These are phyloP conservation scores for Cistogaster globosa DNA, from an alignment of 2,888 invertebrate genomes.

Conservation along the genomic window DNA sequence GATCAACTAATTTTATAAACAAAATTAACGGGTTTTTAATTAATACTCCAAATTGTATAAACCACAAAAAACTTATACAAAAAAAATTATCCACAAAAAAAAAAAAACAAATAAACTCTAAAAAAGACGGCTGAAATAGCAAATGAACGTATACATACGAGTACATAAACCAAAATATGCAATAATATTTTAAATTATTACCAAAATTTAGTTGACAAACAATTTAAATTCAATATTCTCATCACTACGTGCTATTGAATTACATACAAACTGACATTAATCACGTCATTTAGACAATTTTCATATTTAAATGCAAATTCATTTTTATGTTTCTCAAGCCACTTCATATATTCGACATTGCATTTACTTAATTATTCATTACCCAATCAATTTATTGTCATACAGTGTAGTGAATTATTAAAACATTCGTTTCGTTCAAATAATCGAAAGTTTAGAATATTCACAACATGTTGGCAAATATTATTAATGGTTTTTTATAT, in stretches of 20 bases:
- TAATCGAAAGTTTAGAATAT: background rate
- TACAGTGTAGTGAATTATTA: constrained; percentile 1
- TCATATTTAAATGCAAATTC: constrained; percentile 14
- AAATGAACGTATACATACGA: background rate
- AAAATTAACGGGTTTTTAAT: constrained; percentile 54
- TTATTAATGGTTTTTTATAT: background rate
- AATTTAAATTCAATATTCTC: constrained; percentile 49
- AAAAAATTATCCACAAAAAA: constrained; percentile 19
- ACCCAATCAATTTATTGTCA: constrained; percentile 56
- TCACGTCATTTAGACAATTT: constrained; percentile 59
- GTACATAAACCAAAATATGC: no score
- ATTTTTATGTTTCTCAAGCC: constrained; percentile 14
- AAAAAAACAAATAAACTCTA: no score
- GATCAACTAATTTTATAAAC: constrained; percentile 49
- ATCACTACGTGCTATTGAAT: constrained; percentile 7
- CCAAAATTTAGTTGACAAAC: constrained; percentile 16
- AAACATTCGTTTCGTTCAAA: constrained; percentile 1
- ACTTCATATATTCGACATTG: constrained; percentile 22
- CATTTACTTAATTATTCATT: constrained; percentile 54
- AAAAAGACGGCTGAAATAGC: background rate
- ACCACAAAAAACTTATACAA: no score
- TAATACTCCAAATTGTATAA: constrained; percentile 33
- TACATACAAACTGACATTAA: constrained; percentile 15
- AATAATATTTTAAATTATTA: background rate
- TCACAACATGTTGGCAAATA: constrained; percentile 22